phyloP scores from a whole-genome alignment of 2,797 vertebrate genomes.

The Sebastes miniatus region DNA sequence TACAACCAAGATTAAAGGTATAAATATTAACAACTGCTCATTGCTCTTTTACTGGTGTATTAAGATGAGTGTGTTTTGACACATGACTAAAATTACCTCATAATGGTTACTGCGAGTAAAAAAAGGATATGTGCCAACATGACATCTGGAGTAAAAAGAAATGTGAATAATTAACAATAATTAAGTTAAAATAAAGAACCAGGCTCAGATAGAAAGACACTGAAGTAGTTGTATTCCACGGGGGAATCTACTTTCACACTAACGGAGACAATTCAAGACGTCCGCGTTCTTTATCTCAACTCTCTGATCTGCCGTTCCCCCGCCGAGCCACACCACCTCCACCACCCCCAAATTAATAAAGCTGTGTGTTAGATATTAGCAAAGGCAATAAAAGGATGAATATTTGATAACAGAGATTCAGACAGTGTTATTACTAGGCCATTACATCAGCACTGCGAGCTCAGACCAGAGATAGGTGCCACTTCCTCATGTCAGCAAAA shows the following conservation, averaged over 20 bases:
- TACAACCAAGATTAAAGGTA: constrained; percentile 58
- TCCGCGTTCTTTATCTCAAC: constrained; percentile 51
- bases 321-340: constrained; percentile 50
- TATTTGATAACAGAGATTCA: constrained; percentile 82
- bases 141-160: constrained; percentile 47
- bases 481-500: constrained; percentile 59
- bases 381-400: constrained; percentile 82
- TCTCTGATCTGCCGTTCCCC: constrained; percentile 72
- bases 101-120: constrained; percentile 24
- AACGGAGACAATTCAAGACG: constrained; percentile 34
- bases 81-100: constrained; percentile 21
- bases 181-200: constrained; percentile 43
- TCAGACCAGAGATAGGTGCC: constrained; percentile 62
- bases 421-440: constrained; percentile 75
- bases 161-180: constrained; percentile 64
- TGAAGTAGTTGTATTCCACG: constrained; percentile 29
- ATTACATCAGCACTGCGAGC: constrained; percentile 72
- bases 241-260: constrained; percentile 24
- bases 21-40: constrained; percentile 65
- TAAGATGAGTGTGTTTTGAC: constrained; percentile 62
- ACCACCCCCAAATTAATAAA: constrained; percentile 78
- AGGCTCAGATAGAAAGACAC: constrained; percentile 12
- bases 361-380: constrained; percentile 79
- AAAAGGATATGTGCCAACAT: constrained; percentile 29
- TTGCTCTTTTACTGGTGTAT: constrained; percentile 50